Percentiles rank a stretch among this genome's conserved stretches.
phyloP scores from a whole-genome alignment of 2,888 invertebrate genomes.

The Ochropleura plecta region DNA sequence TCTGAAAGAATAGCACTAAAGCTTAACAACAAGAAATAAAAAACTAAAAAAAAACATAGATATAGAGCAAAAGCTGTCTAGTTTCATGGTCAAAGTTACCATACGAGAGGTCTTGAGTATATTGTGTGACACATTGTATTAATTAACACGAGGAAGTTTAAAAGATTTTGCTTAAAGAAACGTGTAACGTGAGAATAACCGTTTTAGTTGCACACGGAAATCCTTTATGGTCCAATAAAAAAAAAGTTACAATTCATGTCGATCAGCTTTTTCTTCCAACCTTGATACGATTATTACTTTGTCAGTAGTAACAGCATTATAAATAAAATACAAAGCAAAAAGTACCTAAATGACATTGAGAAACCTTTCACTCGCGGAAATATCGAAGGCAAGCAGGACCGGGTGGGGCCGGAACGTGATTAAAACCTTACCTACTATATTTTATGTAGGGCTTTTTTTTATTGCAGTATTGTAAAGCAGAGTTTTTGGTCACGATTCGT shows the following conservation, averaged over 20 bases:
- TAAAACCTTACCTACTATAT: slow-evolving; percentile 6
- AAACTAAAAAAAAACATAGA: too few species aligned
- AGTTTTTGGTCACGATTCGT: not conserved
- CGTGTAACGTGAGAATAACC: not conserved
- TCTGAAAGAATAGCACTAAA: too few species aligned
- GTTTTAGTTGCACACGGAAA: not conserved
- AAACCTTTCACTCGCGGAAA: slow-evolving; percentile 80
- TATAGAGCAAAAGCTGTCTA: too few species aligned
- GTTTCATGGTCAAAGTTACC: too few species aligned
- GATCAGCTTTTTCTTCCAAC: slow-evolving; percentile 44
- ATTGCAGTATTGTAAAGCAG: not conserved
- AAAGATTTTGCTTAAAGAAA: not conserved
- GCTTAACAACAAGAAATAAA: too few species aligned
- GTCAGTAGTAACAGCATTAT: slow-evolving; percentile 50
- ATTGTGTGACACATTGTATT: not conserved
- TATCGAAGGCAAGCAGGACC: slow-evolving; percentile 79
- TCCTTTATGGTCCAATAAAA: slow-evolving; percentile 20
- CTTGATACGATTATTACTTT: slow-evolving; percentile 58
- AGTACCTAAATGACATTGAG: slow-evolving; percentile 73
- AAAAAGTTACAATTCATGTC: slow-evolving; percentile 27
- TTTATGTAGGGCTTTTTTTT: slow-evolving; percentile 4
- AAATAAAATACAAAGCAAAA: slow-evolving; percentile 54
- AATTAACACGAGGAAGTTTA: not conserved
- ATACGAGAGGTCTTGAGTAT: too few species aligned
- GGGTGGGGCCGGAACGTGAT: slow-evolving; percentile 62